Conservation (phyloP, 2,797 vertebrate species). For the Aeoliscus strigatus region DNA sequence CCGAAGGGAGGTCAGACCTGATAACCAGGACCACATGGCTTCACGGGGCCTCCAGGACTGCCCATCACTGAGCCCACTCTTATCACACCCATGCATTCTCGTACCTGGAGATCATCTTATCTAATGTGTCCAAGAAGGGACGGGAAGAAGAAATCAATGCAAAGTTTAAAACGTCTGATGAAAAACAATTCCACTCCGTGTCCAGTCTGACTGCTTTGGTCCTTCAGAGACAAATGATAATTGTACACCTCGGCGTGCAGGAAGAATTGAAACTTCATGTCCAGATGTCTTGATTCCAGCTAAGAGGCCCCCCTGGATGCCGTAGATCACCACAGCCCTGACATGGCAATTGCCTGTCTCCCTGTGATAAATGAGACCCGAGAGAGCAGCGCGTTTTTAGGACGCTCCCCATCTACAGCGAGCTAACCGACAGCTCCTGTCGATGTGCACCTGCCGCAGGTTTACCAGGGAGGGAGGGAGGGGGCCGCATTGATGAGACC, state of each 20-base stretch:
- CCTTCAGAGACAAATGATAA: conserved; percentile 2
- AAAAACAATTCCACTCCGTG: too few species aligned
- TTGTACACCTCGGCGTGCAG: too few species aligned
- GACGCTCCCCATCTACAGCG: conserved; percentile 38
- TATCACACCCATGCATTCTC: not conserved
- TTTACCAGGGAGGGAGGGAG: too few species aligned
- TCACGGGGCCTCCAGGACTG: conserved; percentile 26
- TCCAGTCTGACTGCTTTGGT: too few species aligned
- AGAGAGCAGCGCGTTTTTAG: conserved; percentile 36
- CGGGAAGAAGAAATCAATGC: too few species aligned
- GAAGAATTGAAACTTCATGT: conserved; percentile 8
- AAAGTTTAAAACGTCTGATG: too few species aligned
- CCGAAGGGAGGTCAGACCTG: conserved; percentile 43
- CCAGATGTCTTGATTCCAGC: conserved; percentile 37
- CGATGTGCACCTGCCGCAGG: too few species aligned
- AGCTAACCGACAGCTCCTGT: conserved; percentile 33
- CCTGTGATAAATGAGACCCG: conserved; percentile 38
- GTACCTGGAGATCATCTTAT: too few species aligned
- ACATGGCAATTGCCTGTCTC: conserved; percentile 35
- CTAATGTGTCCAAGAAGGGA: too few species aligned
- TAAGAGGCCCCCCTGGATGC: conserved; percentile 13
- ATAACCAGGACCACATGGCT: conserved; percentile 70
- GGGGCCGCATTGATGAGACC: too few species aligned
- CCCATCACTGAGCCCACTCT: not conserved
- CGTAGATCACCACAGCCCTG: conserved; percentile 33